phyloP scores from a whole-genome alignment of 2,888 invertebrate genomes.

The Hedya salicella region DNA sequence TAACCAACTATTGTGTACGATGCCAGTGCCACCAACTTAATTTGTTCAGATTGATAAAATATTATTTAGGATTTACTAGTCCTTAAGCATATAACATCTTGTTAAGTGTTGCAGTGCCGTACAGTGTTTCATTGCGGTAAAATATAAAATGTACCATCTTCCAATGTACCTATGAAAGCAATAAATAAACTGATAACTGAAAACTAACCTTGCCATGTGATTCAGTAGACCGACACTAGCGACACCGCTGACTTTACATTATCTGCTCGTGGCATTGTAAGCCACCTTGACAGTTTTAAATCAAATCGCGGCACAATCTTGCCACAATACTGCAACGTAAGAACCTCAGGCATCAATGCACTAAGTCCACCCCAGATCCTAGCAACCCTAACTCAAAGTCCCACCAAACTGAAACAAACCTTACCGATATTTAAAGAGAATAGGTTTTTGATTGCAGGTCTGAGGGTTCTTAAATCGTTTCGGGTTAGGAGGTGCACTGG shows the following conservation, averaged over 20 bases:
- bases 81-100: no score
- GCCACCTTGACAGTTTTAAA: constrained; percentile 39
- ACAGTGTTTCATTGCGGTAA: no score
- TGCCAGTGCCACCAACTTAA: no score
- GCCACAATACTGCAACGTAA: constrained; percentile 51
- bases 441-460: constrained; percentile 4
- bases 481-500: constrained; percentile 50
- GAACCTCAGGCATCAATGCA: constrained; percentile 57
- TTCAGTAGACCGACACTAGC: no score
- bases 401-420: constrained; percentile 42
- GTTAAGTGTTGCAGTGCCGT: no score
- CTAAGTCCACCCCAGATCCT: constrained; percentile 39
- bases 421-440: not conserved
- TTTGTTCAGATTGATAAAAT: no score
- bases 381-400: not conserved
- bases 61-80: no score
- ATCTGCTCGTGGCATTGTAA: not conserved
- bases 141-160: no score
- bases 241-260: not conserved
- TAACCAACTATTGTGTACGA: no score
- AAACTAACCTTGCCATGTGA: no score
- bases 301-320: constrained; percentile 49
- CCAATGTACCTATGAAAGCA: no score
- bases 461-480: constrained; percentile 43
- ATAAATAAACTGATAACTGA: no score